Conservation (phyloP, 2,888 invertebrate species). For the Bombyx huttoni region DNA sequence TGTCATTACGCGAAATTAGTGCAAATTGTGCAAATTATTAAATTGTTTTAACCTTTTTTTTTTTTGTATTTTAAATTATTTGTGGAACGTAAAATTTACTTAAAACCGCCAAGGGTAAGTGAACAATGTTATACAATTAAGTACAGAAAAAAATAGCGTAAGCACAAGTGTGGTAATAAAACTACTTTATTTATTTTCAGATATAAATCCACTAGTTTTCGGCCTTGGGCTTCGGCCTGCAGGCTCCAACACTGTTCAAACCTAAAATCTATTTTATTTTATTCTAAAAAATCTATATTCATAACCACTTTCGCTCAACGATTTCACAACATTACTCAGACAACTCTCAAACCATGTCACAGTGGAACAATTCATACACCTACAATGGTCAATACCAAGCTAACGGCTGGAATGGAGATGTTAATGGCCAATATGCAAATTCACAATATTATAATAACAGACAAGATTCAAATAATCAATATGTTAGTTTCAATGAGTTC, state of each 20-base stretch:
- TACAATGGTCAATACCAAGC: slow-evolving; percentile 53
- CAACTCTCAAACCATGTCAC: slow-evolving; percentile 39
- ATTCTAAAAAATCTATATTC: slow-evolving; percentile 12
- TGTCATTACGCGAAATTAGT: neutral
- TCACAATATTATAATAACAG: slow-evolving; percentile 43
- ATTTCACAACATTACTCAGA: slow-evolving; percentile 28
- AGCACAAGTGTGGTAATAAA: slow-evolving; percentile 15
- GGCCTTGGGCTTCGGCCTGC: slow-evolving; percentile 65
- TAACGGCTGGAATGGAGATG: slow-evolving; percentile 44
- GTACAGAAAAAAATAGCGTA: slow-evolving; percentile 8
- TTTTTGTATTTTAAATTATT: neutral
- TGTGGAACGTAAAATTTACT: neutral
- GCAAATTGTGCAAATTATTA: neutral
- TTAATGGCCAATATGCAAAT: slow-evolving; percentile 40
- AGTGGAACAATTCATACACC: slow-evolving; percentile 59
- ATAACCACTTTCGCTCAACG: slow-evolving; percentile 13
- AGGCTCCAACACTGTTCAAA: slow-evolving; percentile 22
- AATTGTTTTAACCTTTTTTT: neutral
- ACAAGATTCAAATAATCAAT: slow-evolving; percentile 42
- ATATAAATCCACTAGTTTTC: slow-evolving; percentile 17
- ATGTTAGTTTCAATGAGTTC: slow-evolving; percentile 61
- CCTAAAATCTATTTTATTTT: slow-evolving; percentile 9
- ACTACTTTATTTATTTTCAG: slow-evolving; percentile 26
- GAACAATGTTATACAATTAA: neutral
- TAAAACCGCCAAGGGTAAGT: neutral